Evolutionary conservation across 1,140 invertebrate species (phyloP), one percentile per base, ranked within the genome.

Genomic region (Homarus americanus): DNA sequence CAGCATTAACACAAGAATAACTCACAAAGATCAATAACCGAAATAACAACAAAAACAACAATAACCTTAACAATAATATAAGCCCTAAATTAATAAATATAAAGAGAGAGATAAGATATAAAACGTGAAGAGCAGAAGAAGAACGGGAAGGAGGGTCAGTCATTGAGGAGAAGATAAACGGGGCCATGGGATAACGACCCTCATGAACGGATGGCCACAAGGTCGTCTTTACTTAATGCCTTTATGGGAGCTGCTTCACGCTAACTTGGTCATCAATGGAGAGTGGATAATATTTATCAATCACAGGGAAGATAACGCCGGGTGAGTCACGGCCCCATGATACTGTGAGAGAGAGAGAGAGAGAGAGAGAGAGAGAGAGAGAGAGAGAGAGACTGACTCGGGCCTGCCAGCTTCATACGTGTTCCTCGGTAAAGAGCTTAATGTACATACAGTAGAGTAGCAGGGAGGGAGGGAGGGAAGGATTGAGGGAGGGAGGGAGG

Each of bases 291-390:
- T 58, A 58, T 58, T 58, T 58, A 58, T 58, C 53, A 58, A 58
- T 58, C 15, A 34, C 20, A 49, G 41, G 53, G 9, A 44, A n/a
- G 76, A 28, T 38, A 49, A n/a, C 32, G 34, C 44, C 40, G 28
- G 73, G 73, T 12, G 32, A 36, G 73, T 24, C 17, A 40, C 20
- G 20, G 73, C 20, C 34, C 34, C 17, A 75, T 9, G 73, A 28
- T 7, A n/a, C 15, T 12, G 78, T 28, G 41, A 53, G 40, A 82
- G 40, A n/a, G 24, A 44, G 40, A 53, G 28, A 20, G 58, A 28
- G n/a, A 28, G 44, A 58, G 79, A 24, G 58, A 38, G 79, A 53
- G 40, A 78, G 75, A n/a, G n/a, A n/a, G 78, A 4, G 41, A 82
- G 41, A 4, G n/a, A 53, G 41, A 58, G 49, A 34, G n/a, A n/a